Conservation (phyloP, 2,888 invertebrate genomes). For the Meandrusa payeni region DNA sequence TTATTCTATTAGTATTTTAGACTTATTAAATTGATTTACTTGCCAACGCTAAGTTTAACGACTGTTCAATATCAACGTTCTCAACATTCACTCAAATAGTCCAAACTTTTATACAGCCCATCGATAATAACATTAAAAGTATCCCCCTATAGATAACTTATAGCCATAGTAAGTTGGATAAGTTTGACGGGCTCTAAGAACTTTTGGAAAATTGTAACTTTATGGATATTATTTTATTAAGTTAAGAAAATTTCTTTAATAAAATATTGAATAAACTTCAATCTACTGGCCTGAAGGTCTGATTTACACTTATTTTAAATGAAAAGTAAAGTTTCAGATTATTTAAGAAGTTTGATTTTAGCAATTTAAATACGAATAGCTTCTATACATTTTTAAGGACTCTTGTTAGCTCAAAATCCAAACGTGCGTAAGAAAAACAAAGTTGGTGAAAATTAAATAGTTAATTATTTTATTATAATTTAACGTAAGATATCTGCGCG, state of each 20-base stretch:
- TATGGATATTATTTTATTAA: conserved; percentile 15
- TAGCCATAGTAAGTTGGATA: conserved; percentile 11
- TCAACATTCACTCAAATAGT: conserved; percentile 2
- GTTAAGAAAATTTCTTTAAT: conserved; percentile 14
- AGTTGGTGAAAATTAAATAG: too few relatives aligned
- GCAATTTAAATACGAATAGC: background rate
- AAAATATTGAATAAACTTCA: conserved; percentile 12
- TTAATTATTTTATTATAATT: too few relatives aligned
- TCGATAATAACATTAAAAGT: conserved; percentile 19
- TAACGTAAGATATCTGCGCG: too few relatives aligned
- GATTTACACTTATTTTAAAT: conserved; percentile 5
- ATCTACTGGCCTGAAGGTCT: conserved; percentile 5
- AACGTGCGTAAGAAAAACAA: too few relatives aligned
- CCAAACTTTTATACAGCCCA: conserved; percentile 3
- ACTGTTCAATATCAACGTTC: background rate
- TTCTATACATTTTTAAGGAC: too few relatives aligned
- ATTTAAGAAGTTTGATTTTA: background rate
- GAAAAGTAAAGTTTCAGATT: conserved; percentile 2
- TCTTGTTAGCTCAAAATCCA: too few relatives aligned
- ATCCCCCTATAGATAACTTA: conserved; percentile 17
- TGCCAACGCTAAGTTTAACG: too few relatives aligned
- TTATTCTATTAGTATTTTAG: too few relatives aligned
- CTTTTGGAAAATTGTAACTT: conserved; percentile 15
- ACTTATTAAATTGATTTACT: too few relatives aligned
- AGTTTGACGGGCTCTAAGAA: conserved; percentile 5